These are phyloP conservation scores for Tragelaphus oryx DNA, from an alignment of 2,797 vertebrate species.

Conservation along the genomic window DNA sequence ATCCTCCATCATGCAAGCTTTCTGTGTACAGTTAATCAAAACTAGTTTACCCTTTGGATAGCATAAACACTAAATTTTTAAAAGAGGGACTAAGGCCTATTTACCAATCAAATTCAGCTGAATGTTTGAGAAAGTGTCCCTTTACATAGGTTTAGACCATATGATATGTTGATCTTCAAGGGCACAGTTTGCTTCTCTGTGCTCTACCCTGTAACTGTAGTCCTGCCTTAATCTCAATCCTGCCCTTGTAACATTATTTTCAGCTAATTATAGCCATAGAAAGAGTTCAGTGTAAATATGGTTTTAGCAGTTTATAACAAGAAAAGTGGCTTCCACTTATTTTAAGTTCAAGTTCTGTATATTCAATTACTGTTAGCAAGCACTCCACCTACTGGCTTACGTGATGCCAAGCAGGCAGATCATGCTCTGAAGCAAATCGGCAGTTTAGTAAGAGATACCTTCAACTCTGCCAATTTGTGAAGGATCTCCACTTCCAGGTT, in stretches of 20 bases:
- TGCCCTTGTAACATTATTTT: conserved; percentile 75
- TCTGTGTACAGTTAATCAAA: neutral
- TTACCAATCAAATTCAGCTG: conserved; percentile 61
- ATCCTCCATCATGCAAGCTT: neutral
- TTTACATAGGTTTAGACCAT: conserved; percentile 63
- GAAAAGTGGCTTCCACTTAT: conserved; percentile 79
- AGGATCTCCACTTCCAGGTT: conserved; percentile 7
- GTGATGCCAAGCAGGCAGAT: conserved; percentile 76
- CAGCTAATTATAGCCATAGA: conserved; percentile 81
- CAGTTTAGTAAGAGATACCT: conserved; percentile 50
- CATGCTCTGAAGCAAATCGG: neutral
- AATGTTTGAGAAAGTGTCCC: conserved; percentile 54
- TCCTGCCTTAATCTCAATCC: conserved; percentile 71
- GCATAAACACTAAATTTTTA: conserved; percentile 1
- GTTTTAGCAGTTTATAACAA: conserved; percentile 82
- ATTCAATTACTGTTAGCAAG: conserved; percentile 87
- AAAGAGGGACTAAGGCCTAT: conserved; percentile 10
- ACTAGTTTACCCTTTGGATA: neutral
- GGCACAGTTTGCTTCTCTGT: conserved; percentile 73
- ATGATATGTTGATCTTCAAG: conserved; percentile 64
- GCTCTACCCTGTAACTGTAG: conserved; percentile 71
- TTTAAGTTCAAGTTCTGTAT: conserved; percentile 75
- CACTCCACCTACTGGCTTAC: conserved; percentile 89
- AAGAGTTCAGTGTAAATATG: conserved; percentile 80
- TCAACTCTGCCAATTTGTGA: conserved; percentile 37